Evolutionary conservation across 2,797 vertebrate genomes (phyloP).

Genomic region (Acomys russatus): DNA sequence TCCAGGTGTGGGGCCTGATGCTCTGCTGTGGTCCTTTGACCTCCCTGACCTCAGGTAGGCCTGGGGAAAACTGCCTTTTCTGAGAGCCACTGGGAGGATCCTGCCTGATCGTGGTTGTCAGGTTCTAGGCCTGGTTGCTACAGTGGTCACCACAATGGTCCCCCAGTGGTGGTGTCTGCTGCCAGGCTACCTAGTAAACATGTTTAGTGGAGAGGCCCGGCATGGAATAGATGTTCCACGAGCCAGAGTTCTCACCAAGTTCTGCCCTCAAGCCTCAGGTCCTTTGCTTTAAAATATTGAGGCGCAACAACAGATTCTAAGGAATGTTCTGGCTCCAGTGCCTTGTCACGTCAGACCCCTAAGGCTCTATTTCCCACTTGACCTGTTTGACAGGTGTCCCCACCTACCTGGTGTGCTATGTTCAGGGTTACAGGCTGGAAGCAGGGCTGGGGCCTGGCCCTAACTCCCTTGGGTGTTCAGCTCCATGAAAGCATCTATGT

Average conservation of each 20-base stretch:
- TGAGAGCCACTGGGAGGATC: background rate
- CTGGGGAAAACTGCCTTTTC: background rate
- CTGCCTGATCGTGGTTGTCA: background rate
- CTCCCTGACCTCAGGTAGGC: background rate
- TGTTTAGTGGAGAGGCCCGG: background rate
- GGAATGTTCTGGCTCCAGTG: too few species aligned
- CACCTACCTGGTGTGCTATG: fast-evolving
- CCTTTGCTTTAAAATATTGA: background rate
- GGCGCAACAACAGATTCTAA: background rate
- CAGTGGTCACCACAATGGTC: background rate
- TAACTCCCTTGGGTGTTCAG: background rate
- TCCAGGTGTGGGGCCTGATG: too few species aligned
- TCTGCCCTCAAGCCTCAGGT: too few species aligned
- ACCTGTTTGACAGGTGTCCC: background rate
- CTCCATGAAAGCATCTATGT: background rate
- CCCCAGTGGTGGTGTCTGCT: background rate
- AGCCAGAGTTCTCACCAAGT: background rate
- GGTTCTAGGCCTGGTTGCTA: too few species aligned
- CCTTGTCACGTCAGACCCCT: background rate
- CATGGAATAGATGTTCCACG: background rate
- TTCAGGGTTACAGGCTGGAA: background rate
- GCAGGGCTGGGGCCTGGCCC: background rate
- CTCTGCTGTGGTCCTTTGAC: background rate
- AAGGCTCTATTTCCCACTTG: background rate
- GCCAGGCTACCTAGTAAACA: background rate